A percentile compares a stretch with the other conserved stretches of the same genome.
Conservation (phyloP, 2,797 vertebrate genomes). For the Hirundo rustica region DNA sequence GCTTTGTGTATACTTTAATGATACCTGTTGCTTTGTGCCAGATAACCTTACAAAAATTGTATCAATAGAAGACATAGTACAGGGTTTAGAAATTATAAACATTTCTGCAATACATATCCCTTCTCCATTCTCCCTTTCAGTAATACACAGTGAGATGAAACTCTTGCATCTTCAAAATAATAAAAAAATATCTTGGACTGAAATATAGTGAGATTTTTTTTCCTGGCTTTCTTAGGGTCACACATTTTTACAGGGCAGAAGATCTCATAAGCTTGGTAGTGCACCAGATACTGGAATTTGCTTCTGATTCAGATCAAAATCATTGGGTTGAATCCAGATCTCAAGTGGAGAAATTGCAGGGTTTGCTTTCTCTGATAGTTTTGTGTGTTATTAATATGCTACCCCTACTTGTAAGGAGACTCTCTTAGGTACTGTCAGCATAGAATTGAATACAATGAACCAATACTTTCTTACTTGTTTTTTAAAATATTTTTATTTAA, state of each 20-base stretch:
- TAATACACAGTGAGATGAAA: neutral
- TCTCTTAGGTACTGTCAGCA: conserved; percentile 40
- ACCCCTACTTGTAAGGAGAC: conserved; percentile 37
- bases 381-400: conserved; percentile 51
- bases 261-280: conserved; percentile 55
- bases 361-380: conserved; percentile 63
- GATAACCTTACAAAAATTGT: conserved; percentile 17
- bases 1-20: neutral
- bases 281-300: conserved; percentile 67
- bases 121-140: neutral
- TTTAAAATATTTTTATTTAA: neutral
- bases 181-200: neutral
- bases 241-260: conserved; percentile 62
- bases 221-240: conserved; percentile 20
- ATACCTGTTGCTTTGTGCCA: neutral
- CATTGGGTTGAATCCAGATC: conserved; percentile 63
- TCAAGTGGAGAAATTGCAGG: conserved; percentile 57
- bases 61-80: neutral
- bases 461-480: neutral
- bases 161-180: conserved; percentile 23
- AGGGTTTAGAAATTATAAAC: neutral
- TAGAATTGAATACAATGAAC: conserved; percentile 4
- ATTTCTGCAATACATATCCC: neutral
- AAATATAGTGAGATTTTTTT: neutral
- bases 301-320: conserved; percentile 72